Percentiles rank a stretch among this genome's conserved stretches.
Conservation (phyloP, 2,113 vertebrate species). For the Cololabis saira region DNA sequence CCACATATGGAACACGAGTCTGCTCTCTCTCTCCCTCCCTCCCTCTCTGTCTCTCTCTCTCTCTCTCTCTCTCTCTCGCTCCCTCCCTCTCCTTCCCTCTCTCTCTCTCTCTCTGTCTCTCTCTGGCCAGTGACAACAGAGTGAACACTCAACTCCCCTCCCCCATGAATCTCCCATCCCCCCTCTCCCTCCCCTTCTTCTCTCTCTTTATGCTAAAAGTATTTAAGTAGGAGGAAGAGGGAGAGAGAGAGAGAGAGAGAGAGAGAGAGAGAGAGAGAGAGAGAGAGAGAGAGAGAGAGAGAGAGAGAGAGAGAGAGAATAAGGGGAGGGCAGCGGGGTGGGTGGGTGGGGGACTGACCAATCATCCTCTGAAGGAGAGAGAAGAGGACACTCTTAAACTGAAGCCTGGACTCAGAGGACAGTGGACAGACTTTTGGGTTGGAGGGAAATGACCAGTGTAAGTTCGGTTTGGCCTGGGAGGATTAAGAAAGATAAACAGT, state of each 20-base stretch:
- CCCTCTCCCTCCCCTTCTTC: conserved; percentile 59
- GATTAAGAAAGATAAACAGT: conserved; percentile 45
- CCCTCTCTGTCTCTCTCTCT: conserved; percentile 41
- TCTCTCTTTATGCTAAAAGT: conserved; percentile 83
- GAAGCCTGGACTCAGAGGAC: conserved; percentile 47
- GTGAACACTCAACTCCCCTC: conserved; percentile 78
- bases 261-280: too few relatives aligned
- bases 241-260: conserved; percentile 29
- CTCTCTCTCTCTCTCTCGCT: conserved; percentile 7
- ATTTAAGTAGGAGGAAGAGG: conserved; percentile 78
- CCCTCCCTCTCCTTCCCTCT: too few relatives aligned
- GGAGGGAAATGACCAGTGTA: conserved; percentile 45
- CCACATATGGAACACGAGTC: conserved; percentile 82
- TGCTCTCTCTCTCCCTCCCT: conserved; percentile 39
- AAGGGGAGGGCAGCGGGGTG: conserved; percentile 56
- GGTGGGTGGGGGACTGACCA: conserved; percentile 70
- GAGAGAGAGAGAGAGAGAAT: conserved; percentile 57
- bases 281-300: too few relatives aligned
- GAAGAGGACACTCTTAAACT: conserved; percentile 46
- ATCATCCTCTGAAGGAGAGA: conserved; percentile 63
- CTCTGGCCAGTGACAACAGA: conserved; percentile 80
- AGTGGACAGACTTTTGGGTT: conserved; percentile 34
- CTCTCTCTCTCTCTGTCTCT: conserved; percentile 51
- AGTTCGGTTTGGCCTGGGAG: conserved; percentile 41
- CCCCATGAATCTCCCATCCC: conserved; percentile 73